Evolutionary conservation across 2,113 vertebrate species (phyloP).

Genomic region (Melanerpes formicivorus): DNA sequence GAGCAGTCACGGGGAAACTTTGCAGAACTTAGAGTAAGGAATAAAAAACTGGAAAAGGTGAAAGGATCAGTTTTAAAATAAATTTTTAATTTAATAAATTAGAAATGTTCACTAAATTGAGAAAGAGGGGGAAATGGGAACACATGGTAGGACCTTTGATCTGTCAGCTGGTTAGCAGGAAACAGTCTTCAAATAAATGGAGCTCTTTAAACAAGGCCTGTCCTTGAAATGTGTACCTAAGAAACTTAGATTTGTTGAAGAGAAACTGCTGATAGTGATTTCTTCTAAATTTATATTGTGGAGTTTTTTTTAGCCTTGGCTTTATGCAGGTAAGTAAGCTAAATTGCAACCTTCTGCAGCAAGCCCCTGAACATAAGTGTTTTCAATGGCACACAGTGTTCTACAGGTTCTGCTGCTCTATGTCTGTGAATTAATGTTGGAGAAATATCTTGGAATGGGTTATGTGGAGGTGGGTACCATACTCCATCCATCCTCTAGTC

Average conservation of each 20-base stretch:
- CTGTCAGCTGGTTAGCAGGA: slow-evolving; percentile 60
- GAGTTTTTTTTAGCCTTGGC: background rate
- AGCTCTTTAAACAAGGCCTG: slow-evolving; percentile 56
- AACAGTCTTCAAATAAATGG: slow-evolving; percentile 33
- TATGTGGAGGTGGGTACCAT: background rate
- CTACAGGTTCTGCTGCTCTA: background rate
- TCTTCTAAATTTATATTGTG: background rate
- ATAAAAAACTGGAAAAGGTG: background rate
- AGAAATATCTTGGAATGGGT: background rate
- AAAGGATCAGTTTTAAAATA: background rate
- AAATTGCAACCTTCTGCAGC: background rate
- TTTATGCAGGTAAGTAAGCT: background rate
- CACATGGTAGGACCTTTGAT: slow-evolving; percentile 32
- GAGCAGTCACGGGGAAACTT: background rate
- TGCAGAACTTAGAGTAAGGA: background rate
- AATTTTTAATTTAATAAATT: background rate
- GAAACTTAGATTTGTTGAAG: slow-evolving; percentile 53
- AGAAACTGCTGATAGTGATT: slow-evolving; percentile 59
- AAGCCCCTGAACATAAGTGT: background rate
- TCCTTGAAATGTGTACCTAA: slow-evolving; percentile 52
- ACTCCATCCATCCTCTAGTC: background rate
- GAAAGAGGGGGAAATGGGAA: background rate
- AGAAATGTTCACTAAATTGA: background rate
- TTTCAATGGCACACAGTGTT: background rate
- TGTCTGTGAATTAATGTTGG: background rate